Evolutionary conservation across 2,797 vertebrate species (phyloP), one percentile per base, ranked within the genome.

Genomic region (Gymnothorax reevesii): DNA sequence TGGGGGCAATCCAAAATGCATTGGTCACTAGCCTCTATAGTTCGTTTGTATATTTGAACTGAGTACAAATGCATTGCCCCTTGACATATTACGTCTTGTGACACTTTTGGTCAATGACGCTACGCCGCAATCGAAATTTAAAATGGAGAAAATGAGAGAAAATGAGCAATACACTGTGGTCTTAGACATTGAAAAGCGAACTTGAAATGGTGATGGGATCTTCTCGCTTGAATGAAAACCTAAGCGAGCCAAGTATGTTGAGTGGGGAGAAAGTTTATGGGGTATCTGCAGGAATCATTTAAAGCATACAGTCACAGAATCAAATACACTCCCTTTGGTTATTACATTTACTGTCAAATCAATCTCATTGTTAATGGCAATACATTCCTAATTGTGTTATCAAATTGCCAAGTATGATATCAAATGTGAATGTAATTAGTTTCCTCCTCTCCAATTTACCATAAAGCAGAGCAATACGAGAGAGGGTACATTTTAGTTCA

Each of bases 401-500:
- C n/a, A 54, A 80, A n/a, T 80, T 55, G 7, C 20, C 55, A n/a
- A 55, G 55, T 55, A 80, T 33, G 12, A 80, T 54, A 80, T 7
- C 20, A 52, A 80, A 80, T 55, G 77, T 80, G 52, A 80, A 80
- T 80, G 77, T 55, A 22, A 80, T 80, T 54, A 12, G 52, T 80
- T 80, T 55, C 25, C 77, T 20, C 22, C 3, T 54, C 77, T 80
- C 52, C 49, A 80, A n/a, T 55, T 80, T 20, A 54, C 6, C 3
- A 1, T 80, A 52, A 54, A 52, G 52, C 49, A 55, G 49, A 80
- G 49, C 77, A n/a, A 80, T n/a, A 55, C 20, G 10, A 55, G 7
- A 55, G 13, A 9, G 12, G 2, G 69, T 33, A 33, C 27, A 73
- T 69, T 69, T 69, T 1, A 5, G 20, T 25, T n/a, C 22, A 25